Conservation (phyloP, 2,113 vertebrate species). For the Anthoscopus minutus region DNA sequence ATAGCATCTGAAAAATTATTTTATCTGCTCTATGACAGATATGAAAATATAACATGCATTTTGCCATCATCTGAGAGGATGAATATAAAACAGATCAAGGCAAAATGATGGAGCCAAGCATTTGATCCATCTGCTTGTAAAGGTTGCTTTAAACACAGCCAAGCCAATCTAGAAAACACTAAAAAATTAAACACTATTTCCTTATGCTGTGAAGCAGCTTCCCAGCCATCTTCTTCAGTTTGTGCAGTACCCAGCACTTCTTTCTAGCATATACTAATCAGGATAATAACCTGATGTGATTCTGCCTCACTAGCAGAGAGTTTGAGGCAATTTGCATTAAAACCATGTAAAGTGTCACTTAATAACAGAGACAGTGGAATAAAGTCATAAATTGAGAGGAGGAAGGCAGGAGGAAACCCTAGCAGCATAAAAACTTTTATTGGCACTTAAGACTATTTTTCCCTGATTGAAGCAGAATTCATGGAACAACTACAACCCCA, state of each 20-base stretch:
- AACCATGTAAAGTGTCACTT: slow-evolving; percentile 35
- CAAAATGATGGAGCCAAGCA: neutral
- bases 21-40: neutral
- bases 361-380: slow-evolving; percentile 46
- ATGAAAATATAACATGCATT: neutral
- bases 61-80: neutral
- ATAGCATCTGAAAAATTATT: neutral
- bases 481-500: slow-evolving; percentile 54
- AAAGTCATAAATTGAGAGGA: slow-evolving; percentile 54
- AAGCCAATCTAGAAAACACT: neutral
- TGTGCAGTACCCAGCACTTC: neutral
- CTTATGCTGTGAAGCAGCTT: neutral
- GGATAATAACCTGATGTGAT: slow-evolving; percentile 29
- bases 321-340: slow-evolving; percentile 48
- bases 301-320: neutral
- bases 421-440: slow-evolving; percentile 67
- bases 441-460: slow-evolving; percentile 62
- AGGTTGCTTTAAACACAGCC: neutral
- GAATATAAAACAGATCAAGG: neutral
- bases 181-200: neutral
- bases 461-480: slow-evolving; percentile 68
- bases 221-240: neutral
- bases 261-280: neutral
- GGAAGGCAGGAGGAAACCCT: slow-evolving; percentile 37
- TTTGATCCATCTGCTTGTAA: neutral